These are phyloP conservation scores for Episyrphus balteatus DNA, from an alignment of 1,140 invertebrate genomes.

Conservation along the genomic window DNA sequence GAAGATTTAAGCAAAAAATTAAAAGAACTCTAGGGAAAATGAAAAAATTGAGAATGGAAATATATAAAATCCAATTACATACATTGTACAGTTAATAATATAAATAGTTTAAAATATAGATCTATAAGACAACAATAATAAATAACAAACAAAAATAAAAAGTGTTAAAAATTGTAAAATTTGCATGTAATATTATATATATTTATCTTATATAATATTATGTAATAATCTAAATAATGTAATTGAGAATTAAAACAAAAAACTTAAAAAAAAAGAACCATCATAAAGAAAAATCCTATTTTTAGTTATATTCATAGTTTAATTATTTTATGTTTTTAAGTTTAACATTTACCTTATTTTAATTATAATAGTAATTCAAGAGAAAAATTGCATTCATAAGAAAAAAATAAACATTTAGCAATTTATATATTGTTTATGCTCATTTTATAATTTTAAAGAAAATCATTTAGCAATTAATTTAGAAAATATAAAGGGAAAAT, in stretches of 20 bases:
- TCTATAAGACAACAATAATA: neutral
- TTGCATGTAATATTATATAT: conserved; percentile 13
- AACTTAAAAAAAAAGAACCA: conserved; percentile 2
- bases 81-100: conserved; percentile 17
- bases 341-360: no score
- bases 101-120: no score
- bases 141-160: neutral
- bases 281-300: conserved; percentile 5
- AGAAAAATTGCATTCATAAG: no score
- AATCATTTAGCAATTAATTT: no score
- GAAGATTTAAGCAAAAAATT: conserved; percentile 22
- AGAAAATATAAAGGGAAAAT: no score
- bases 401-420: no score
- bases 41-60: conserved; percentile 22
- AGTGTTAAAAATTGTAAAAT: conserved; percentile 2
- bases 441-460: no score
- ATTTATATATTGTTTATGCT: no score
- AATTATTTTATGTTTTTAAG: no score
- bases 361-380: no score
- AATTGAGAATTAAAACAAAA: conserved; percentile 5
- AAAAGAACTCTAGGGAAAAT: conserved; percentile 11
- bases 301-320: no score
- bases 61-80: conserved; percentile 19
- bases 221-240: conserved; percentile 5
- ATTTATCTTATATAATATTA: conserved; percentile 22